phyloP scores from a whole-genome alignment of 1,140 invertebrate genomes.

The Anadara kagoshimensis region DNA sequence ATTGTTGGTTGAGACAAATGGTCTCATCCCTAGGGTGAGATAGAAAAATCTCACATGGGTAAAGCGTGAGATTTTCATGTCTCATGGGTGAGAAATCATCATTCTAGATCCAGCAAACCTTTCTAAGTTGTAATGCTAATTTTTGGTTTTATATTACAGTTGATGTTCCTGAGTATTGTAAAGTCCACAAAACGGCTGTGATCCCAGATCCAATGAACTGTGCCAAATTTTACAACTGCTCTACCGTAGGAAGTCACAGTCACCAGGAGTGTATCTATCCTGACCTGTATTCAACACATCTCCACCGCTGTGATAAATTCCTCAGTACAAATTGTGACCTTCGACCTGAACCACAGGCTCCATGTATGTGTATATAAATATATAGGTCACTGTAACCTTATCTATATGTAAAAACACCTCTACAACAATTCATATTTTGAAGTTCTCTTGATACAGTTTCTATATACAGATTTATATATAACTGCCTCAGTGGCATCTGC shows the following conservation, averaged over 20 bases:
- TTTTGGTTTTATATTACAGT: slow-evolving; percentile 8
- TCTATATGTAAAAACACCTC: too few relatives aligned
- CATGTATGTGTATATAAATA: slow-evolving; percentile 37
- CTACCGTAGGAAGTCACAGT: slow-evolving; percentile 5
- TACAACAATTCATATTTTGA: too few relatives aligned
- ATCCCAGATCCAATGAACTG: slow-evolving; percentile 28
- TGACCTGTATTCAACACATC: slow-evolving; percentile 28
- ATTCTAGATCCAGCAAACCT: too few relatives aligned
- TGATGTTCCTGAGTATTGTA: slow-evolving; percentile 29
- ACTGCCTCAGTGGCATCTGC: too few relatives aligned
- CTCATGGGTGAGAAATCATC: too few relatives aligned
- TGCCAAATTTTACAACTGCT: slow-evolving; percentile 41
- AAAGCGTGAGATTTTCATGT: too few relatives aligned
- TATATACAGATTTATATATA: too few relatives aligned
- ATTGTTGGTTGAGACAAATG: too few relatives aligned
- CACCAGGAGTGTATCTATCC: slow-evolving; percentile 46
- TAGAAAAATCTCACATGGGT: too few relatives aligned
- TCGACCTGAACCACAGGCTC: slow-evolving; percentile 43
- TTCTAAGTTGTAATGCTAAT: not conserved
- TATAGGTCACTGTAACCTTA: too few relatives aligned
- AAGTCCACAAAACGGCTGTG: slow-evolving; percentile 13
- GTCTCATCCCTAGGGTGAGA: too few relatives aligned
- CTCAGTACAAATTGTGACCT: slow-evolving; percentile 35
- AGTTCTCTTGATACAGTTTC: too few relatives aligned
- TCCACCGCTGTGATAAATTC: slow-evolving; percentile 35